These are phyloP conservation scores for Tringa solitaria DNA, from an alignment of 2,113 vertebrate genomes.

Conservation along the genomic window DNA sequence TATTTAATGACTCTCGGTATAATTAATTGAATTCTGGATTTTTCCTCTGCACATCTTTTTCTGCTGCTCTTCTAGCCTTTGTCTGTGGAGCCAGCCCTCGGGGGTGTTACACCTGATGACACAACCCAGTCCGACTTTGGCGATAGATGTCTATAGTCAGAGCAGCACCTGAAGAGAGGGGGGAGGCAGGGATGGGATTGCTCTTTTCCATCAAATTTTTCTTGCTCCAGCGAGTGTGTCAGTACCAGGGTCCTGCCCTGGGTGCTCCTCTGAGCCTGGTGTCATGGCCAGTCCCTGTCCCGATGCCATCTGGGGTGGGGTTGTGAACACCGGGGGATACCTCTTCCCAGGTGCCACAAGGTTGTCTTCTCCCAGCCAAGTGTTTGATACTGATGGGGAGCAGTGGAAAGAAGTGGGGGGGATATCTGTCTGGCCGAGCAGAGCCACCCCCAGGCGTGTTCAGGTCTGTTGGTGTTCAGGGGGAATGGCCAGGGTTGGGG, in stretches of 20 bases:
- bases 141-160: rapidly evolving
- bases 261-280: not conserved
- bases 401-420: not conserved
- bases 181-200: not conserved
- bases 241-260: not conserved
- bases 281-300: not conserved
- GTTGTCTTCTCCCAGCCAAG: not conserved
- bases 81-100: not conserved
- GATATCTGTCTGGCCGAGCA: not conserved
- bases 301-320: not conserved
- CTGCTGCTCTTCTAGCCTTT: not conserved
- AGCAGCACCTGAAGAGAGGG: not conserved
- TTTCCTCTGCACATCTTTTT: not conserved
- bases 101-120: not conserved
- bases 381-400: not conserved
- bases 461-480: not conserved
- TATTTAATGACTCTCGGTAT: not conserved
- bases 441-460: not conserved
- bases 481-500: not conserved
- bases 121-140: not conserved
- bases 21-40: not conserved
- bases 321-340: rapidly evolving
- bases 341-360: not conserved
- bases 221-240: not conserved
- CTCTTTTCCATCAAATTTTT: not conserved